A percentile compares a stretch with the other conserved stretches of the same genome.
phyloP scores from a whole-genome alignment of 2,113 vertebrate species.

The Solenodon paradoxus region DNA sequence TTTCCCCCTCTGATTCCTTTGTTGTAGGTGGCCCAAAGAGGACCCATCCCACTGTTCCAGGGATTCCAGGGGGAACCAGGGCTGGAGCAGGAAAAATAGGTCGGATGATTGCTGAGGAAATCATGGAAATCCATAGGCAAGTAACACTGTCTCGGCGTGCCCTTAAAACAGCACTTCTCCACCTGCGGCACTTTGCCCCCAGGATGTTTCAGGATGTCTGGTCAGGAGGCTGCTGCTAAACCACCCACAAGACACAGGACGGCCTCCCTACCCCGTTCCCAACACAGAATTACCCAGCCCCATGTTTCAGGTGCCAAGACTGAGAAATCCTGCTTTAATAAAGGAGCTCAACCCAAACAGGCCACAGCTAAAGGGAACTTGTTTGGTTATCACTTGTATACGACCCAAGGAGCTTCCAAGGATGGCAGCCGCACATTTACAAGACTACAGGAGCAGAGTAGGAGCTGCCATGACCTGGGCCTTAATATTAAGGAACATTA shows the following conservation, averaged over 20 bases:
- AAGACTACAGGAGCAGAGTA: background rate
- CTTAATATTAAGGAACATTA: background rate
- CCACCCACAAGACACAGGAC: background rate
- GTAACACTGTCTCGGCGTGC: slow-evolving; percentile 17
- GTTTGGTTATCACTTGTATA: background rate
- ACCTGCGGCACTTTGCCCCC: background rate
- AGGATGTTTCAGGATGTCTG: background rate
- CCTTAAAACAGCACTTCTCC: background rate
- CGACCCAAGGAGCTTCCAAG: background rate
- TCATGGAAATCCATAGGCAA: slow-evolving; percentile 99
- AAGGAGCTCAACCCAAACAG: background rate
- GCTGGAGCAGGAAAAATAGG: slow-evolving; percentile 98
- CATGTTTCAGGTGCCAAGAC: background rate
- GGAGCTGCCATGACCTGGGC: background rate
- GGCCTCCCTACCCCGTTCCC: background rate
- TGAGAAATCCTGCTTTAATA: background rate
- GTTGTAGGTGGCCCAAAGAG: slow-evolving; percentile 91
- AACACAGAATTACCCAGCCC: background rate
- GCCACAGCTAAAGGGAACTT: background rate
- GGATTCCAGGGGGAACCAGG: slow-evolving; percentile 96
- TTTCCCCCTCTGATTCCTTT: slow-evolving; percentile 63
- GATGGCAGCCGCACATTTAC: background rate
- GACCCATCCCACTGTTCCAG: slow-evolving; percentile 93
- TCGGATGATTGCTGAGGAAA: slow-evolving; percentile 98
- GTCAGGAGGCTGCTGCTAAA: background rate